Evolutionary conservation across 2,113 vertebrate species (phyloP), one percentile per base, ranked within the genome.

Genomic region (Thamnaconus septentrionalis): DNA sequence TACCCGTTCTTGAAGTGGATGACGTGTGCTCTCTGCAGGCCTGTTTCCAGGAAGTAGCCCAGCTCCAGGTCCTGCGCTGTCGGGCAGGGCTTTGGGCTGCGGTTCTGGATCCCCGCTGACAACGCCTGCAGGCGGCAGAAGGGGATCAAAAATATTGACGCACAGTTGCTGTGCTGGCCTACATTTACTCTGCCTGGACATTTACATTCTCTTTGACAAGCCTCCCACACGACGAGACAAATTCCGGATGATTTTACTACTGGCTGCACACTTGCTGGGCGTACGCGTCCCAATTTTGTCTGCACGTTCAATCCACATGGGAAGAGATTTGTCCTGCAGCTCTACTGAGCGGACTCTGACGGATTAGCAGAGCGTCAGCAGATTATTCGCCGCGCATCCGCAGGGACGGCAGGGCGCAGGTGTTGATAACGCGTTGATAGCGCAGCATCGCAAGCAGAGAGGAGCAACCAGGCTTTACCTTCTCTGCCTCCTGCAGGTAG

Each of bases 1-100:
- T 56, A 99, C 97, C 96, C 97, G 8, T 98, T 99, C 92, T 96
- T 98, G 90, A 99, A 98, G 91, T 98, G 96, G 56, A 99, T 94
- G 82, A 99, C 95, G 71, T 99, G 97, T 18, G 97, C 97, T 85
- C 96, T 94, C 86, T 99, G 97, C 66, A 99, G 94, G 81, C 96
- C 97, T 3, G 95, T 98, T 91, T 99, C 97, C 83, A 99, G 89
- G 88, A 99, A 98, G 92, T 95, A 98, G 52, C 96, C 95, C 85
- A 99, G 93, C 77, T 99, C 97, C 87, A 98, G 95, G 69, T 99
- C 97, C 65, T 96, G 96, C 56, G 94, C 85, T 59, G 93, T 85
- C 3, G 95, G 94, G 46, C 96, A 95, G 1, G 97, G 96, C 84
- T 98, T 99, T 50, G 96, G 97, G 79, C 97, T 99, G 89, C 97